Evolutionary conservation across 2,113 vertebrate species (phyloP).

Genomic region (Thinocorus orbignyianus): DNA sequence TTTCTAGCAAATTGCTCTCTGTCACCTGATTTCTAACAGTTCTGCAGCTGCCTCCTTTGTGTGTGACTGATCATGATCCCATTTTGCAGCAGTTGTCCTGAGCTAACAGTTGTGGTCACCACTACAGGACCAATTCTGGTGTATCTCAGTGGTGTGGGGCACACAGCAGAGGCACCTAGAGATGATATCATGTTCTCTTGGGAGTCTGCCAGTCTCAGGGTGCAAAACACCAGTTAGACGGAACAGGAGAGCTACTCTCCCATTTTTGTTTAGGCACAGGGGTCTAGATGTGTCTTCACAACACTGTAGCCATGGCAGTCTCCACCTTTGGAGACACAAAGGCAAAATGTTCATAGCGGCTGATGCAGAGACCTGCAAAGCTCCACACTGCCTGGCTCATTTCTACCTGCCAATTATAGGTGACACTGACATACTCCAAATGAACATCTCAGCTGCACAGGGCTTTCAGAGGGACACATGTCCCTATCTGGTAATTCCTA

Average conservation of each 20-base stretch:
- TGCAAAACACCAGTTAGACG: not conserved
- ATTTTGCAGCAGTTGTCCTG: not conserved
- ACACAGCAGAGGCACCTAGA: not conserved
- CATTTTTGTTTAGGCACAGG: not conserved
- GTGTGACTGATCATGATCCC: not conserved
- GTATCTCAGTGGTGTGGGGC: not conserved
- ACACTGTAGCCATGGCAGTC: too few relatives aligned
- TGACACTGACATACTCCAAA: not conserved
- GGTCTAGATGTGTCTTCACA: not conserved
- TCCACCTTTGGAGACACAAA: not conserved
- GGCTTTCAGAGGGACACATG: not conserved
- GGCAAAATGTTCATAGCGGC: not conserved
- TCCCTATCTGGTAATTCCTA: not conserved
- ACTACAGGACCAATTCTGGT: not conserved
- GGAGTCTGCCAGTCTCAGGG: not conserved
- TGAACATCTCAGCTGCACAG: not conserved
- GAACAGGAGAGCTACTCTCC: not conserved
- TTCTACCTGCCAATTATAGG: not conserved
- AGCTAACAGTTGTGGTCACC: not conserved
- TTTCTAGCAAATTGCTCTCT: not conserved
- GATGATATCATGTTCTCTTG: accelerated
- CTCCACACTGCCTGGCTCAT: not conserved
- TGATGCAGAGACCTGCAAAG: not conserved
- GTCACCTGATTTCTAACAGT: not conserved
- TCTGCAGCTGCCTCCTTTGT: not conserved